Conservation (phyloP, 2,888 invertebrate genomes). For the Drosophila pseudotalamancana region DNA sequence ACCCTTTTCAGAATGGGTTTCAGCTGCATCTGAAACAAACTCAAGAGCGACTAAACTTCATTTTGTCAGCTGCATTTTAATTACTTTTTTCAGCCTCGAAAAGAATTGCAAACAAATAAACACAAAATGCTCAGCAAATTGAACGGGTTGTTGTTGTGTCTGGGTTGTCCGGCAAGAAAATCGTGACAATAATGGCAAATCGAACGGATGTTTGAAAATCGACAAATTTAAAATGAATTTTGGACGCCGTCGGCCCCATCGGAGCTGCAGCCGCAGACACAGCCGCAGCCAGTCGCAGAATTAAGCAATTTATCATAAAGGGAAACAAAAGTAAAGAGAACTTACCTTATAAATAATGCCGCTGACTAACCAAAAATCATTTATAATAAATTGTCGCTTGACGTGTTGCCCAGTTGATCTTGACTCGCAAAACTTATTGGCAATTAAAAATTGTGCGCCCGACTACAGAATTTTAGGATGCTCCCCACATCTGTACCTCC, state of each 20-base stretch:
- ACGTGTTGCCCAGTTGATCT: slow-evolving; percentile 58
- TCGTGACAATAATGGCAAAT: slow-evolving; percentile 77
- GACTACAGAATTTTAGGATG: slow-evolving; percentile 7
- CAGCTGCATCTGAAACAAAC: slow-evolving; percentile 18
- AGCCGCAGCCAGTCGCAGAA: slow-evolving; percentile 26
- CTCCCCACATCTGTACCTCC: neutral
- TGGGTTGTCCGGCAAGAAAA: slow-evolving; percentile 60
- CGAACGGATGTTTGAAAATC: slow-evolving; percentile 71
- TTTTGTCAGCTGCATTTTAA: slow-evolving; percentile 71
- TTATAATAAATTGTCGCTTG: slow-evolving; percentile 75
- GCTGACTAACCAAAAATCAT: slow-evolving; percentile 37
- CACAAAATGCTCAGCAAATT: slow-evolving; percentile 30
- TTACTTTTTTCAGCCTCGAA: slow-evolving; percentile 43
- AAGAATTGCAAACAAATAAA: slow-evolving; percentile 30
- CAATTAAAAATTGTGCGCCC: slow-evolving; percentile 42
- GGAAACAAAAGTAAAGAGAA: slow-evolving; percentile 42
- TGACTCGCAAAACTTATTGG: slow-evolving; percentile 63
- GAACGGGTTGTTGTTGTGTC: slow-evolving; percentile 37
- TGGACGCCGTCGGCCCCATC: slow-evolving; percentile 11
- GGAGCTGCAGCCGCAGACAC: slow-evolving; percentile 5
- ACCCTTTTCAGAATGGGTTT: neutral
- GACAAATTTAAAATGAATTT: slow-evolving; percentile 60
- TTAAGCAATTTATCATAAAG: slow-evolving; percentile 68
- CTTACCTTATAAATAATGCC: slow-evolving; percentile 41
- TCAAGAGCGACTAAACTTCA: slow-evolving; percentile 35